Percentiles rank a stretch among this genome's conserved stretches.
These are phyloP conservation scores for Drosophila mojavensis DNA, from an alignment of 1,140 invertebrate species.

Conservation along the genomic window DNA sequence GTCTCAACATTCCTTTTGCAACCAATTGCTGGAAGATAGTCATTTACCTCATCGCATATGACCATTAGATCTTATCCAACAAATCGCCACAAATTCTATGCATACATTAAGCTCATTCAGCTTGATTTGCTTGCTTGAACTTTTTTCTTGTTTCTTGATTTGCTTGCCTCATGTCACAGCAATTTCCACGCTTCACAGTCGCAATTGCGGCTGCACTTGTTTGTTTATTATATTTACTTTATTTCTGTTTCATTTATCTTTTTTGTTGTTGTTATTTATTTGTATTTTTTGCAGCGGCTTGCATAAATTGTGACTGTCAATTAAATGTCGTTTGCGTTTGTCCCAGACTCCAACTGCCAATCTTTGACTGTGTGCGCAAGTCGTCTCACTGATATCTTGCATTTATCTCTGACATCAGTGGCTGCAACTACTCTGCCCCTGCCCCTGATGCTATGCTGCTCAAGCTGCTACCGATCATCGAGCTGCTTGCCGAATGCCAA, in stretches of 20 bases:
- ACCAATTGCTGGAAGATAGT: background rate
- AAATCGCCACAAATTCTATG: constrained; percentile 12
- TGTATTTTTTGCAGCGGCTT: constrained; percentile 59
- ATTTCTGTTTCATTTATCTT: constrained; percentile 25
- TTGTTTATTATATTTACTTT: constrained; percentile 22
- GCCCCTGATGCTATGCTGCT: background rate
- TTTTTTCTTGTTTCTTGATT: background rate
- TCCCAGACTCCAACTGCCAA: constrained; percentile 58
- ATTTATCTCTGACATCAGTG: constrained; percentile 40
- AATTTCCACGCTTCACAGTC: constrained; percentile 37
- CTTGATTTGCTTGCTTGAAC: background rate
- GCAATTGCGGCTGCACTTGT: constrained; percentile 40
- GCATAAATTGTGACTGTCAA: constrained; percentile 79
- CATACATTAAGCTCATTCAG: constrained; percentile 1
- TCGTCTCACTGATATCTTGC: constrained; percentile 43
- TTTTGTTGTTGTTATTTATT: constrained; percentile 47
- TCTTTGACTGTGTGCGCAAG: constrained; percentile 35
- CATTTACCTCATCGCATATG: background rate
- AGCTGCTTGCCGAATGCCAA: constrained; percentile 38
- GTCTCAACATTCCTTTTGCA: too few relatives aligned
- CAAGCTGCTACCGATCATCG: background rate
- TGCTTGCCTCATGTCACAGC: constrained; percentile 25
- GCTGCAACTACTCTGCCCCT: constrained; percentile 28
- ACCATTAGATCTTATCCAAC: background rate
- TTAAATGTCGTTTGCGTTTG: constrained; percentile 68